phyloP scores from a whole-genome alignment of 2,888 invertebrate genomes.

The Dicyrtoma fusca region DNA sequence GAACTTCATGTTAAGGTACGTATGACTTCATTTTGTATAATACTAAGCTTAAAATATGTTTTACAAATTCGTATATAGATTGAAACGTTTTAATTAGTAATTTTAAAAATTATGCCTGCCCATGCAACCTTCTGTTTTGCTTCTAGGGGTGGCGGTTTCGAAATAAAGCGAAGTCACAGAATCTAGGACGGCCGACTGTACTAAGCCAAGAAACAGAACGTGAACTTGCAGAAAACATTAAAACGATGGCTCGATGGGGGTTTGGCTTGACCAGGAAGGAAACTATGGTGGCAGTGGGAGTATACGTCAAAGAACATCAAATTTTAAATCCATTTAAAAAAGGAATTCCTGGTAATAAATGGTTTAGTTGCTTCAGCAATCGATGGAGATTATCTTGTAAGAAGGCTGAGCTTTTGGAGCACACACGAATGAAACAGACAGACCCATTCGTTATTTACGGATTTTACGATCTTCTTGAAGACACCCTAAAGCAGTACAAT shows the following conservation, averaged over 20 bases:
- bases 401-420: not conserved
- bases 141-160: too few species aligned
- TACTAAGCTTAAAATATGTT: too few species aligned
- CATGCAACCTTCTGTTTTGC: too few species aligned
- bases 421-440: slow-evolving; percentile 45
- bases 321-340: slow-evolving; percentile 6
- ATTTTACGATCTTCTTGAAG: slow-evolving; percentile 52
- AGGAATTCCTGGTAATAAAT: slow-evolving; percentile 3
- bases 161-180: too few species aligned
- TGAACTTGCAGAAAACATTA: not conserved
- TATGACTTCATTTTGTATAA: too few species aligned
- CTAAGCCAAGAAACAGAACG: not conserved
- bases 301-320: not conserved
- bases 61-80: too few species aligned
- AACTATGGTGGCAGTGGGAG: not conserved
- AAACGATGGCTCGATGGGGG: slow-evolving; percentile 24
- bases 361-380: not conserved
- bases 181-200: not conserved
- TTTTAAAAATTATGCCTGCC: too few species aligned
- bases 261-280: slow-evolving; percentile 5
- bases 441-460: slow-evolving; percentile 54
- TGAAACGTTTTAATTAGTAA: too few species aligned
- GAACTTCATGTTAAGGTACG: too few species aligned
- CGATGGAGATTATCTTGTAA: not conserved
- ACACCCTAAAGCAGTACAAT: slow-evolving; percentile 33